Base-by-base conservation (phyloP, 2,797 vertebrate genomes). In the Gallinago nigripennis region DNA sequence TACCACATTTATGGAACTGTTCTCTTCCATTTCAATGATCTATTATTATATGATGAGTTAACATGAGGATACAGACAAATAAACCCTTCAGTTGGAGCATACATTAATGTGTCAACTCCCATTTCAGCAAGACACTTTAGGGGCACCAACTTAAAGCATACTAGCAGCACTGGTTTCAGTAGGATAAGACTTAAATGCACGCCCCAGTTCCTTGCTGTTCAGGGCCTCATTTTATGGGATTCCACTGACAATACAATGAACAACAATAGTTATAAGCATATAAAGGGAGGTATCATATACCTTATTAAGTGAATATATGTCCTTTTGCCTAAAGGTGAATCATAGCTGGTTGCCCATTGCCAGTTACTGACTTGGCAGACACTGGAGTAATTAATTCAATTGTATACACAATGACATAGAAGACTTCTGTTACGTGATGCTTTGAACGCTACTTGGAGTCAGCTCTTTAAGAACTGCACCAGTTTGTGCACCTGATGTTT, bases 1-100 rank as follows among this genome's bases (percentile, higher is more conserved):
- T 79, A 90, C 86, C 88, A 89, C 56, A 96, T 85, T 89, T 63
- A 89, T 24, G 85, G 72, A 93, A 58, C 84, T 91, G 61, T 94
- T 97, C 39, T 83, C 73, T 93, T 53, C 73, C 19, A 92, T 65
- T 31, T 92, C 58, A 64, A 76, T 50, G 82, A 82, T 79, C 90
- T 94, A 31, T 19, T 81, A 75, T 46, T 79, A 76, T 50, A 79
- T 37, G 43, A 95, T n/a, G 53, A 96, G 71, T 88, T 65, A 76
- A 56, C 60, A 95, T 1, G 8, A 86, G 80, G 89, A 85, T 68
- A 88, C 17, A 88, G 35, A 91, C 66, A 70, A 69, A 48, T 10
- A 71, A 86, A 90, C 51, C 48, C 77, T 82, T 69, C 60, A 61
- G 73, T 7, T 57, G 84, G 75, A 86, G 43, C 48, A 88, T 53